phyloP scores from a whole-genome alignment of 2,888 invertebrate genomes.

The Dasypogon diadema region DNA sequence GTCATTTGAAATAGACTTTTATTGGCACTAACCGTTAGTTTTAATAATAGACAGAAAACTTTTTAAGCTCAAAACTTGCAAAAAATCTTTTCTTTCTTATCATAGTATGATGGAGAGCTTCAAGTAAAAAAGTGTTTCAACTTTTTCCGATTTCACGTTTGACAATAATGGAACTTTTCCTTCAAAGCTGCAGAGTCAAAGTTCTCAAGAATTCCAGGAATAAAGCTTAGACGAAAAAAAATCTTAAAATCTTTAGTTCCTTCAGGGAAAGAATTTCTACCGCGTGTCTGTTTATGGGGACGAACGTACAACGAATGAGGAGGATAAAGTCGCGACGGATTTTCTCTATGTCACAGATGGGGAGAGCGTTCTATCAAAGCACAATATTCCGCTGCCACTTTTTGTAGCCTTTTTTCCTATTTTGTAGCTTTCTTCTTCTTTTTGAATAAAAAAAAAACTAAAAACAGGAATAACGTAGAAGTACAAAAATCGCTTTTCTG shows the following conservation, averaged over 20 bases:
- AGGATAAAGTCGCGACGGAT: conserved; percentile 52
- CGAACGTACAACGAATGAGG: conserved; percentile 55
- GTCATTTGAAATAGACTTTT: conserved; percentile 53
- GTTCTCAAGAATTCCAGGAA: conserved; percentile 48
- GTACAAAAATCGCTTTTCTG: conserved; percentile 39
- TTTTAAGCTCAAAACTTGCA: conserved; percentile 27
- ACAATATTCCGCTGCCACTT: conserved; percentile 52
- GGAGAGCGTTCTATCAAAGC: conserved; percentile 55
- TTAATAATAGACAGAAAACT: conserved; percentile 53
- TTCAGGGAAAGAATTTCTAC: conserved; percentile 36
- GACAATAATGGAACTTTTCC: conserved; percentile 53
- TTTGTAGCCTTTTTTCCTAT: conserved; percentile 52
- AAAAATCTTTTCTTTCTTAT: conserved; percentile 40
- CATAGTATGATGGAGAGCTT: conserved; percentile 10
- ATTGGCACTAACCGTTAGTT: conserved; percentile 56
- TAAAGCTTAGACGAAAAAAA: conserved; percentile 34
- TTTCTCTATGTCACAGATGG: conserved; percentile 53
- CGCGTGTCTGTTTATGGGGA: conserved; percentile 56
- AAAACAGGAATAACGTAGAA: conserved; percentile 33
- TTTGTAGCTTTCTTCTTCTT: conserved; percentile 53
- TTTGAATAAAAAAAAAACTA: conserved; percentile 41
- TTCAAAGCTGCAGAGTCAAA: conserved; percentile 55
- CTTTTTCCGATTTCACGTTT: conserved; percentile 36
- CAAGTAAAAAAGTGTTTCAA: conserved; percentile 24
- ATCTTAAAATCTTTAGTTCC: conserved; percentile 21